These are phyloP conservation scores for Bombus picipes DNA, from an alignment of 1,140 invertebrate genomes.

Conservation along the genomic window DNA sequence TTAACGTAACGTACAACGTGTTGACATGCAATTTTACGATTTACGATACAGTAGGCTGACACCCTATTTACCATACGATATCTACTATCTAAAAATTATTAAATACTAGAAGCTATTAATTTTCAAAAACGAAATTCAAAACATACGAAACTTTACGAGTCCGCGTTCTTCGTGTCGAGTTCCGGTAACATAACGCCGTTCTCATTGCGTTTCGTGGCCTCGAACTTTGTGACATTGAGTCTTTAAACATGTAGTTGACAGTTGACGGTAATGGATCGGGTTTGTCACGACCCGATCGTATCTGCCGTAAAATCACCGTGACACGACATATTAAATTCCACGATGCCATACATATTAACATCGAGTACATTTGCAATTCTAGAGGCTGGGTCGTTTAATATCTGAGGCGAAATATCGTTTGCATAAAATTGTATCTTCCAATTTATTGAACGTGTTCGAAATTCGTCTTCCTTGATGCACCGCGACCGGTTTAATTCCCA, in stretches of 20 bases:
- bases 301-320: background rate
- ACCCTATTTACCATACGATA: too few relatives aligned
- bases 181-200: too few relatives aligned
- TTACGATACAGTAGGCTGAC: too few relatives aligned
- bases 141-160: too few relatives aligned
- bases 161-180: too few relatives aligned
- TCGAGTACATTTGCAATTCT: conserved; percentile 1
- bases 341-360: background rate
- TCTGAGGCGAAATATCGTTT: background rate
- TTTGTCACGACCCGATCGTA: background rate
- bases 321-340: background rate
- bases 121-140: too few relatives aligned
- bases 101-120: too few relatives aligned
- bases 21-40: too few relatives aligned
- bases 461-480: background rate
- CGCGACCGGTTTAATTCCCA: background rate
- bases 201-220: background rate
- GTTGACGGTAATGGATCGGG: background rate
- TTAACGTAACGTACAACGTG: too few relatives aligned
- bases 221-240: background rate
- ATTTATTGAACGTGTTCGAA: background rate
- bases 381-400: background rate
- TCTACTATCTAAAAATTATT: too few relatives aligned
- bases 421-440: background rate
- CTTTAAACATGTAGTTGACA: background rate